Percentiles rank a stretch among this genome's conserved stretches.
These are phyloP conservation scores for Syngnathus rostellatus DNA, from an alignment of 2,797 vertebrate genomes.

Conservation along the genomic window DNA sequence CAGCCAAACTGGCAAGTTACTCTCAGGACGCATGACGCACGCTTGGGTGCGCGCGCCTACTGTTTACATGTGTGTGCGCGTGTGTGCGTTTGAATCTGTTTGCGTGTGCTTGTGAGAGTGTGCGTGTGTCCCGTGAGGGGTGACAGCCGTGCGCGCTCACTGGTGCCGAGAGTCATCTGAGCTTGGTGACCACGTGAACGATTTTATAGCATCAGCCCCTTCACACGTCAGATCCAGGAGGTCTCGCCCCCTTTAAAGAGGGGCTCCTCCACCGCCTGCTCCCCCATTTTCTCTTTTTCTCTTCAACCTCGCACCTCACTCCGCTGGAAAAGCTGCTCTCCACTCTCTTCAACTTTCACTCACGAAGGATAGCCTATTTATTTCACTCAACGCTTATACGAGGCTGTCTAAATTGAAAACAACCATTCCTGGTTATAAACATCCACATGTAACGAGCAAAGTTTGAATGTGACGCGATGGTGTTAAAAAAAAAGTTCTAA, in stretches of 20 bases:
- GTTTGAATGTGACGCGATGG: background rate
- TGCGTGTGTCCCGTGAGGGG: slow-evolving; percentile 39
- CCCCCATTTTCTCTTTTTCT: background rate
- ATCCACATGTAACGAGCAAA: no score
- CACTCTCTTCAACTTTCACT: background rate
- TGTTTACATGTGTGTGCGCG: slow-evolving; percentile 7
- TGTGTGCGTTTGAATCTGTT: background rate
- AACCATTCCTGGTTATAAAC: no score
- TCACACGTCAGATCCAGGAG: slow-evolving; percentile 72
- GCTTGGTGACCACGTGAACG: slow-evolving; percentile 66
- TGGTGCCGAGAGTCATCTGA: slow-evolving; percentile 65
- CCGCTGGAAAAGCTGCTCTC: background rate
- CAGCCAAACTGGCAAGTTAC: slow-evolving; percentile 56
- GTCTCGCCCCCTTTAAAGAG: slow-evolving; percentile 46
- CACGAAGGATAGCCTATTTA: background rate
- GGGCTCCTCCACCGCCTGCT: slow-evolving; percentile 5
- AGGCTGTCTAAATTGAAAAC: no score
- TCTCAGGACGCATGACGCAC: slow-evolving; percentile 70
- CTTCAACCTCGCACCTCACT: background rate
- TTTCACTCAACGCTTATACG: no score
- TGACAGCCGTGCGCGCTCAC: slow-evolving; percentile 59
- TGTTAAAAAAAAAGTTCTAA: background rate
- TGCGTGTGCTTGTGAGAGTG: slow-evolving; percentile 9
- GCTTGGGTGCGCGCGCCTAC: slow-evolving; percentile 23
- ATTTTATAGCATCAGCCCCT: slow-evolving; percentile 68